These are phyloP conservation scores for Sebastes alutus DNA, from an alignment of 2,797 vertebrate genomes.

Conservation along the genomic window DNA sequence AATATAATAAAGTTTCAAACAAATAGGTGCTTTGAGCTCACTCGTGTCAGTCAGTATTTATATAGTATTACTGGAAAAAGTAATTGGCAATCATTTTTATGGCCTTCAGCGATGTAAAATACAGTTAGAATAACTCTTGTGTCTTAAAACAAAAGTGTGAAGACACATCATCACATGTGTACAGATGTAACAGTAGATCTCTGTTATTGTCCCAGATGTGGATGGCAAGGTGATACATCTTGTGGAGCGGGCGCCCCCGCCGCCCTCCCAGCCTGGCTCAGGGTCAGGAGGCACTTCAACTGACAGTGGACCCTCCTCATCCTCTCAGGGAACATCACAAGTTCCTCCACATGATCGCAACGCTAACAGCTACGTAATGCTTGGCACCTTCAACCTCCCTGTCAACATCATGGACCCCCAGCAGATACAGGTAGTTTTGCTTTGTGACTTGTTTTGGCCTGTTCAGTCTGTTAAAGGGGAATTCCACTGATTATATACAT, in stretches of 20 bases:
- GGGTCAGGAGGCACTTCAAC: constrained; percentile 82
- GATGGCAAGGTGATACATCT: constrained; percentile 94
- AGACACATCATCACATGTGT: background rate
- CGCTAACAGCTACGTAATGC: constrained; percentile 95
- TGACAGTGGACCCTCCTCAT: constrained; percentile 78
- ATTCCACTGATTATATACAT: background rate
- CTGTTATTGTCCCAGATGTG: constrained; percentile 82
- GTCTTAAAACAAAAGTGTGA: background rate
- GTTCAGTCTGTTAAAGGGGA: background rate
- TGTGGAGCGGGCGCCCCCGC: constrained; percentile 92
- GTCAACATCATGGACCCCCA: constrained; percentile 89
- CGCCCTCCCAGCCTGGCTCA: constrained; percentile 84
- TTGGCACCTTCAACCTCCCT: constrained; percentile 94
- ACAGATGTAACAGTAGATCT: background rate
- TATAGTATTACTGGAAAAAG: background rate
- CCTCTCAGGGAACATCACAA: constrained; percentile 78
- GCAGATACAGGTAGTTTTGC: constrained; percentile 80
- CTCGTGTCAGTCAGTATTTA: background rate
- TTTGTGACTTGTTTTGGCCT: background rate
- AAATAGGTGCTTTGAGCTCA: background rate
- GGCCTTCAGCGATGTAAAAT: background rate
- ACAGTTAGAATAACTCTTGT: background rate
- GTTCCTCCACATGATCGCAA: constrained; percentile 90
- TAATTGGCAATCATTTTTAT: background rate
- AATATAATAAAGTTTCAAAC: background rate